These are phyloP conservation scores for Brachyistius frenatus DNA, from an alignment of 2,113 vertebrate genomes.

Conservation along the genomic window DNA sequence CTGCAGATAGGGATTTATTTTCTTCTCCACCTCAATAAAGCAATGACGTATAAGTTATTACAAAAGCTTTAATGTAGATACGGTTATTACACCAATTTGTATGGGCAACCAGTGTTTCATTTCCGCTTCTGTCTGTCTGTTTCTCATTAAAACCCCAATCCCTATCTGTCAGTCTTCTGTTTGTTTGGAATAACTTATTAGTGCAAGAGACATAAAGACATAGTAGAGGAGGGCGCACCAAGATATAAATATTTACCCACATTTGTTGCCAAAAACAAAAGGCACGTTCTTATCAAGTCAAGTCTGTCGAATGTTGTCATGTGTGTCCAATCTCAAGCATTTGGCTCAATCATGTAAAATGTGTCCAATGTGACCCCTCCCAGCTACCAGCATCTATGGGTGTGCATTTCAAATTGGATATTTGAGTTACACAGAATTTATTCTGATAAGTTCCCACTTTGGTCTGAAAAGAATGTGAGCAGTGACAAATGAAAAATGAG, in stretches of 20 bases:
- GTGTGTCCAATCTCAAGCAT: conserved; percentile 75
- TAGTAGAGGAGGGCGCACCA: conserved; percentile 10
- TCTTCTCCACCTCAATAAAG: conserved; percentile 74
- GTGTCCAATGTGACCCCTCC: conserved; percentile 66
- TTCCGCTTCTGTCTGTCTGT: conserved; percentile 76
- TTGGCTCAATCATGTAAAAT: conserved; percentile 80
- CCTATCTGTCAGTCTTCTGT: conserved; percentile 75
- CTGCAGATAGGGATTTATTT: conserved; percentile 78
- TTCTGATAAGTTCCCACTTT: conserved; percentile 54
- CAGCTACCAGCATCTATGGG: conserved; percentile 28
- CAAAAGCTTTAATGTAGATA: conserved; percentile 80
- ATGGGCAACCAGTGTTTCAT: conserved; percentile 76
- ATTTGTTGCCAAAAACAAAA: conserved; percentile 35
- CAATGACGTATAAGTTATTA: conserved; percentile 77
- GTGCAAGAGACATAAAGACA: conserved; percentile 35
- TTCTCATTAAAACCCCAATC: conserved; percentile 81
- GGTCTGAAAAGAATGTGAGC: conserved; percentile 51
- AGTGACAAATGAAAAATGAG: conserved; percentile 77
- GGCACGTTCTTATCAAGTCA: conserved; percentile 13
- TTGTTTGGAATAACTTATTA: conserved; percentile 67
- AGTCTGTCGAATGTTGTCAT: conserved; percentile 68
- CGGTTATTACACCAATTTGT: conserved; percentile 84
- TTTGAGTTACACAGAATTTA: conserved; percentile 65
- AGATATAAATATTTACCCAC: conserved; percentile 15
- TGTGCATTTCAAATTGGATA: conserved; percentile 59